Evolutionary conservation across 1,140 invertebrate species (phyloP).

Genomic region (Anastrepha ludens): DNA sequence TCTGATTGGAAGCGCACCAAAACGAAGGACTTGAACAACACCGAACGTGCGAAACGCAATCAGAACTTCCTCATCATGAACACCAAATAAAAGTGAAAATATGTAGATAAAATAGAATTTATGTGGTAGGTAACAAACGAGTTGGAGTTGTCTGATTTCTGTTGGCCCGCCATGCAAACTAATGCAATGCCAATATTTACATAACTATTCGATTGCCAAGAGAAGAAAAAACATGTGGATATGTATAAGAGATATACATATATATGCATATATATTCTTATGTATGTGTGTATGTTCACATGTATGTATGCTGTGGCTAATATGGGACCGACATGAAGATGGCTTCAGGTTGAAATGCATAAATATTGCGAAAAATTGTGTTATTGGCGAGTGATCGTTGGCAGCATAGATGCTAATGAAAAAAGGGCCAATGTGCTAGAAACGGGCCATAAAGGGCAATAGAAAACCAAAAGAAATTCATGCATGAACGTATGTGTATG

Average conservation of each 20-base stretch:
- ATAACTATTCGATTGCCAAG: neutral
- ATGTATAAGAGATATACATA: neutral
- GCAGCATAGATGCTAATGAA: slow-evolving; percentile 12
- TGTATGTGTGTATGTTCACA: neutral
- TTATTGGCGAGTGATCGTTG: slow-evolving; percentile 6
- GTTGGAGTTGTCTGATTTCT: neutral
- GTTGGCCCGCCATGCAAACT: slow-evolving; percentile 9
- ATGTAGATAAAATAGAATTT: slow-evolving; percentile 16
- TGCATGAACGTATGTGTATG: neutral
- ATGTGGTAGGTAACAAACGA: slow-evolving; percentile 12
- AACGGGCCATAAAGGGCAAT: slow-evolving; percentile 38
- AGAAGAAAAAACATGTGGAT: neutral
- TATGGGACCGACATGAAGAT: neutral
- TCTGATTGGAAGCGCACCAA: no score
- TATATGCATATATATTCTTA: no score
- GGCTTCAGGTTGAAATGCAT: slow-evolving; percentile 37
- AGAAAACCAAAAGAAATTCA: neutral
- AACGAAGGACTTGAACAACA: neutral
- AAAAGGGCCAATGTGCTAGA: neutral
- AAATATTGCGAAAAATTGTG: slow-evolving; percentile 31
- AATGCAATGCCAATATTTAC: slow-evolving; percentile 33
- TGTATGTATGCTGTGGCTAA: neutral
- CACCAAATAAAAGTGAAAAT: slow-evolving; percentile 33
- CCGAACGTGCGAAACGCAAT: neutral
- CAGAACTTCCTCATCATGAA: neutral